phyloP scores from a whole-genome alignment of 1,140 invertebrate genomes.

The Bicyclus anynana region DNA sequence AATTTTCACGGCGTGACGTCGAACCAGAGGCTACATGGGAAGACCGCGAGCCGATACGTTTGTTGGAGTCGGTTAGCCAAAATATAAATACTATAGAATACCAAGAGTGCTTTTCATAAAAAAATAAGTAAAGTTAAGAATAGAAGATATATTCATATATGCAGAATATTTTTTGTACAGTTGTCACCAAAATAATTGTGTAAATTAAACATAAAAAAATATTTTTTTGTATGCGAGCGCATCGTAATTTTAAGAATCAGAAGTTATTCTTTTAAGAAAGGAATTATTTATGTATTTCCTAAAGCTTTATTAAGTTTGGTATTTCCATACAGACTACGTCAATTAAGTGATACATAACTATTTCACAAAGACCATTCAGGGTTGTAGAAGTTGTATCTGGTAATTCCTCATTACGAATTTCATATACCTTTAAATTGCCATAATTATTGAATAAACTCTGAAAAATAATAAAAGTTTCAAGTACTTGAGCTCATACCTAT shows the following conservation, averaged over 20 bases:
- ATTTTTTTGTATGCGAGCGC: conserved; percentile 46
- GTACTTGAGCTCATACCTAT: too few species aligned
- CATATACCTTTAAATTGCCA: too few species aligned
- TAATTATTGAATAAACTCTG: too few species aligned
- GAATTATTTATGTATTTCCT: conserved; percentile 63
- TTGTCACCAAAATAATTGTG: conserved; percentile 27
- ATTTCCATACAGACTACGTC: conserved; percentile 25
- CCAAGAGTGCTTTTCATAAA: conserved; percentile 69
- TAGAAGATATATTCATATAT: conserved; percentile 35
- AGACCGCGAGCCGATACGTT: neutral
- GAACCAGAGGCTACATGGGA: conserved; percentile 53
- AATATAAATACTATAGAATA: conserved; percentile 26
- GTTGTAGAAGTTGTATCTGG: too few species aligned
- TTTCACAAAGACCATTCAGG: too few species aligned
- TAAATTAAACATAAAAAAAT: conserved; percentile 30
- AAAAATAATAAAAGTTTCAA: too few species aligned
- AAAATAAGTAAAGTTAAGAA: conserved; percentile 38
- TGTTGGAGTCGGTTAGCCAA: conserved; percentile 8
- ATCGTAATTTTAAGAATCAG: conserved; percentile 39
- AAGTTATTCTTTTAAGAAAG: conserved; percentile 75
- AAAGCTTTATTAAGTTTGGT: conserved; percentile 50
- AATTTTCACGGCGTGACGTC: conserved; percentile 47
- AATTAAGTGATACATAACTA: neutral
- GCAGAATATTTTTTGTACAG: conserved; percentile 47
- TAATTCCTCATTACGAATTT: too few species aligned